phyloP scores from a whole-genome alignment of 2,113 vertebrate species.

The Tragelaphus imberbis region DNA sequence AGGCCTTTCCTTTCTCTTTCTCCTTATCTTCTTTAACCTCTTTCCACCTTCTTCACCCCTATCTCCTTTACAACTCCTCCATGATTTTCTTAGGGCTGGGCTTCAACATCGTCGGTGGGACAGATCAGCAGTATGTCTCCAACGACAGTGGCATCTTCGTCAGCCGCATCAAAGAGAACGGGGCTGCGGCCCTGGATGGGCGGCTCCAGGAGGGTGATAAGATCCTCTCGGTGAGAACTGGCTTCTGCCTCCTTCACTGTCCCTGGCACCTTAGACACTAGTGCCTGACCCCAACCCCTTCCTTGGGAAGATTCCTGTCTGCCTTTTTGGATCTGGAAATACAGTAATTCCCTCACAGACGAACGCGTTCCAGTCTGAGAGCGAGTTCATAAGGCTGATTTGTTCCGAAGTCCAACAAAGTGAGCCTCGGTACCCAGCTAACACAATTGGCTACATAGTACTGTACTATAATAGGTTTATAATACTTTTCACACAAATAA shows the following conservation, averaged over 20 bases:
- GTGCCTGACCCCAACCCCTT: neutral
- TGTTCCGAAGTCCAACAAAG: neutral
- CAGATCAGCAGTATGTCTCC: constrained; percentile 88
- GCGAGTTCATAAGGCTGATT: neutral
- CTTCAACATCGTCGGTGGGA: constrained; percentile 97
- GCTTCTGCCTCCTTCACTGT: constrained; percentile 52
- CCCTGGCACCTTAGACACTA: neutral
- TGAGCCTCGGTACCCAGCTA: neutral
- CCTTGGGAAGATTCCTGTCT: constrained; percentile 15
- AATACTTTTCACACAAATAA: neutral
- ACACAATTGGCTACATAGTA: neutral
- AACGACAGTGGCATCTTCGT: constrained; percentile 95
- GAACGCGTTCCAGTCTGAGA: neutral
- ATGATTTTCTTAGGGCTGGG: constrained; percentile 88
- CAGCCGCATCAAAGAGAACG: constrained; percentile 93
- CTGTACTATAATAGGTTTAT: neutral
- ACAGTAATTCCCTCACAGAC: neutral
- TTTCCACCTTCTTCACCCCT: constrained; percentile 37
- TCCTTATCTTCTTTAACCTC: neutral
- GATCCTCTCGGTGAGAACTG: constrained; percentile 88
- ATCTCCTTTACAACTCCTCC: constrained; percentile 62
- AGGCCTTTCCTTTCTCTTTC: neutral
- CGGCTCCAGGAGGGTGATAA: constrained; percentile 94
- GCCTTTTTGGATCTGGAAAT: constrained; percentile 25
- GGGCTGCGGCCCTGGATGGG: constrained; percentile 92